Evolutionary conservation across 2,113 vertebrate genomes (phyloP).

Genomic region (Gallinago undulata): DNA sequence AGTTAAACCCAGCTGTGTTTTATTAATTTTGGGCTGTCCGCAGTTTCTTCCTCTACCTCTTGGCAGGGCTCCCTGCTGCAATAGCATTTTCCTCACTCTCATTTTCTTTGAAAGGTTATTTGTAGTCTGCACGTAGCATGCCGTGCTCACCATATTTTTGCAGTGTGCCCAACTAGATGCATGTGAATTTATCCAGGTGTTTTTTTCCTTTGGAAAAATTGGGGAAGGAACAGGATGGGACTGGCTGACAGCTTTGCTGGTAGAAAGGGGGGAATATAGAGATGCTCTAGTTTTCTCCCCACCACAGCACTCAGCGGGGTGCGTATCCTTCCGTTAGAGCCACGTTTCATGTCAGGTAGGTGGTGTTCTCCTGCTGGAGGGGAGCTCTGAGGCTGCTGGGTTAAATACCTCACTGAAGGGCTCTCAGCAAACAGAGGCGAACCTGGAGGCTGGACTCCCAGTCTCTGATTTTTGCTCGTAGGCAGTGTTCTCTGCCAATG

Average conservation of each 20-base stretch:
- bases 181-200: neutral
- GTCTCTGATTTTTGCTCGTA: neutral
- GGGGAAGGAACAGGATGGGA: neutral
- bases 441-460: neutral
- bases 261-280: neutral
- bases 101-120: neutral
- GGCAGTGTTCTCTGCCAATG: neutral
- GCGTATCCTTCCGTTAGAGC: neutral
- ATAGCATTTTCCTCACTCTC: neutral
- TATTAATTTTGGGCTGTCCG: neutral
- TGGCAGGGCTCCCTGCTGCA: constrained; percentile 38
- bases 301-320: neutral
- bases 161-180: neutral
- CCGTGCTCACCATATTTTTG: neutral
- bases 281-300: neutral
- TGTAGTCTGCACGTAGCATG: neutral
- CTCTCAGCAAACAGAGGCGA: neutral
- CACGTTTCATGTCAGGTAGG: neutral
- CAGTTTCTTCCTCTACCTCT: neutral
- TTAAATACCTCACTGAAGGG: neutral
- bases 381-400: neutral
- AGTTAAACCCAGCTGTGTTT: constrained; percentile 10
- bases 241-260: neutral
- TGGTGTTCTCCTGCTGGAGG: neutral
- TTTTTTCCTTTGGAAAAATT: neutral